These are phyloP conservation scores for Gastrophysa polygoni DNA, from an alignment of 2,888 invertebrate species.

Conservation along the genomic window DNA sequence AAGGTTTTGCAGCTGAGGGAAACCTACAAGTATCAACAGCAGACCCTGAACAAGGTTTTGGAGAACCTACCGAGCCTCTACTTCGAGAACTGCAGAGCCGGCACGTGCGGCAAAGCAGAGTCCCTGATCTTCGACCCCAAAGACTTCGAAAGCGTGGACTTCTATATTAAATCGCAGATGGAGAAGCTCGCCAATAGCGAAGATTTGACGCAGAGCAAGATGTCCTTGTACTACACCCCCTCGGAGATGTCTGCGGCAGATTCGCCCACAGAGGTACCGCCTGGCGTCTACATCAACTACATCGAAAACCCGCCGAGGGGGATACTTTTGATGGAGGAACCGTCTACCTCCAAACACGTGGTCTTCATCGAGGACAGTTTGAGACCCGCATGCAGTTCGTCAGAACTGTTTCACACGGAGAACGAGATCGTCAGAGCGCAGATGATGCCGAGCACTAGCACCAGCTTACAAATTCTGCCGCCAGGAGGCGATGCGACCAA, in stretches of 20 bases:
- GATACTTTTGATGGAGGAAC: slow-evolving; percentile 37
- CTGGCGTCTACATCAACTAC: slow-evolving; percentile 72
- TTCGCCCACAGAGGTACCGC: slow-evolving; percentile 60
- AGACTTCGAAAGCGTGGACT: slow-evolving; percentile 69
- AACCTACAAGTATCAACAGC: slow-evolving; percentile 95
- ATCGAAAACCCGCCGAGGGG: slow-evolving; percentile 59
- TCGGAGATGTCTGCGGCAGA: slow-evolving; percentile 69
- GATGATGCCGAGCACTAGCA: slow-evolving; percentile 58
- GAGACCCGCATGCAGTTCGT: slow-evolving; percentile 58
- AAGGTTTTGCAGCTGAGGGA: slow-evolving; percentile 88
- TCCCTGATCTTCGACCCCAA: slow-evolving; percentile 72
- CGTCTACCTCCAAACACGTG: slow-evolving; percentile 53
- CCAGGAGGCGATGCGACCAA: slow-evolving; percentile 55
- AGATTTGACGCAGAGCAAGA: slow-evolving; percentile 68
- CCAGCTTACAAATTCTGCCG: slow-evolving; percentile 61
- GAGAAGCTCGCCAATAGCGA: slow-evolving; percentile 65
- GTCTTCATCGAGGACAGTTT: slow-evolving; percentile 4
- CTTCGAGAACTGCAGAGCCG: slow-evolving; percentile 91
- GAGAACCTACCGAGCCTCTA: slow-evolving; percentile 91
- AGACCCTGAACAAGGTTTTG: slow-evolving; percentile 89
- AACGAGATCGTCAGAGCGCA: slow-evolving; percentile 19
- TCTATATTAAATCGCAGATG: slow-evolving; percentile 72
- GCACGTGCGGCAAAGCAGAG: slow-evolving; percentile 78
- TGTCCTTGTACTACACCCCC: slow-evolving; percentile 83
- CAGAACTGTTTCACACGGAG: slow-evolving; percentile 21